phyloP scores from a whole-genome alignment of 2,113 vertebrate species.

The Echinops telfairi region DNA sequence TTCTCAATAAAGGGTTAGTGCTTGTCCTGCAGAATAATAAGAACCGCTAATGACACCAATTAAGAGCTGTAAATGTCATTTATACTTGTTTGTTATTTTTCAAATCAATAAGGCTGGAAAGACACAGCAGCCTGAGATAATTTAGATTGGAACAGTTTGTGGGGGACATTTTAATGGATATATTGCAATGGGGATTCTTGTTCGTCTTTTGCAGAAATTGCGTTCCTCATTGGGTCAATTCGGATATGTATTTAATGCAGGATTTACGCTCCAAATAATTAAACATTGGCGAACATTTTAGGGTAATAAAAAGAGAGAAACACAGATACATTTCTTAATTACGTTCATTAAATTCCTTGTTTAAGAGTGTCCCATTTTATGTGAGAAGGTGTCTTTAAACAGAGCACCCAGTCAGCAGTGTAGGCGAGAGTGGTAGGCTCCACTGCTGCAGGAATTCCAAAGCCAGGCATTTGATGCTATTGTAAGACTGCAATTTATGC shows the following conservation, averaged over 20 bases:
- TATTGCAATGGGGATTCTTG: slow-evolving; percentile 71
- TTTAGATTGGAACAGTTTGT: slow-evolving; percentile 77
- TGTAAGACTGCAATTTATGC: not conserved
- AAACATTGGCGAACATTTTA: slow-evolving; percentile 42
- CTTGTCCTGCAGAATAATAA: slow-evolving; percentile 89
- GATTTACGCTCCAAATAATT: slow-evolving; percentile 48
- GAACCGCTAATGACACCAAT: slow-evolving; percentile 88
- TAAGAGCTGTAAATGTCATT: slow-evolving; percentile 89
- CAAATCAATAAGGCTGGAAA: slow-evolving; percentile 85
- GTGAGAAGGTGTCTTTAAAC: not conserved
- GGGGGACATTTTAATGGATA: slow-evolving; percentile 81
- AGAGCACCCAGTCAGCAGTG: not conserved
- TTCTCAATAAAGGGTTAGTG: slow-evolving; percentile 88
- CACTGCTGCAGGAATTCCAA: not conserved
- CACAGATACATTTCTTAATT: not conserved
- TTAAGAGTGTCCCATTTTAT: slow-evolving; percentile 23
- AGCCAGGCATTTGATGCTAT: not conserved
- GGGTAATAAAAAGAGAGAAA: slow-evolving; percentile 8
- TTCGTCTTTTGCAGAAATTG: slow-evolving; percentile 60
- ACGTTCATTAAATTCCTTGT: slow-evolving; percentile 25
- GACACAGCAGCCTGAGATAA: slow-evolving; percentile 80
- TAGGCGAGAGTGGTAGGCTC: not conserved
- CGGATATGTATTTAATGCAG: slow-evolving; percentile 66
- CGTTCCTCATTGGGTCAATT: slow-evolving; percentile 65
- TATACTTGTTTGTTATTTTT: slow-evolving; percentile 90